A percentile compares a stretch with the other conserved stretches of the same genome.
These are phyloP conservation scores for Brachylomia viminalis DNA, from an alignment of 2,888 invertebrate species.

Conservation along the genomic window DNA sequence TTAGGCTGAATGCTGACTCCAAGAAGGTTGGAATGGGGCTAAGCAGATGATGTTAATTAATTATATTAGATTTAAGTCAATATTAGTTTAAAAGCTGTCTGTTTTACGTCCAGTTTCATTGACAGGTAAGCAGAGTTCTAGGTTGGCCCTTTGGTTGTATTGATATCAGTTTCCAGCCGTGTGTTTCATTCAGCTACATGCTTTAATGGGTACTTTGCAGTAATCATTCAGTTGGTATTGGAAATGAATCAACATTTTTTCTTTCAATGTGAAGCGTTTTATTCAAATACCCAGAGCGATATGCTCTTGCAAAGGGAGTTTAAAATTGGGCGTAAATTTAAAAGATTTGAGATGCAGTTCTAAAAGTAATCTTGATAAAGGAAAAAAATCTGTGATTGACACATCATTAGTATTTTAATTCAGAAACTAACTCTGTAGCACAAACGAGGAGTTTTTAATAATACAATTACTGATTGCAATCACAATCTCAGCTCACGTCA, in stretches of 20 bases:
- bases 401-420: not conserved
- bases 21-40: not conserved
- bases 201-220: not conserved
- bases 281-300: not conserved
- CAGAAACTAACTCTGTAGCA: not conserved
- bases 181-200: not conserved
- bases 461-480: not conserved
- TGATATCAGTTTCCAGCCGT: too few species aligned
- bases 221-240: not conserved
- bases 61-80: not conserved
- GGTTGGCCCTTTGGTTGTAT: not conserved
- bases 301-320: not conserved
- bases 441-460: not conserved
- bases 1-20: not conserved
- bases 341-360: not conserved
- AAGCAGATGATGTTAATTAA: not conserved
- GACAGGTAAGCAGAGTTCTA: not conserved
- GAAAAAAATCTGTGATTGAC: not conserved
- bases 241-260: not conserved
- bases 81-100: not conserved
- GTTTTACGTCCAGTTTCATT: not conserved
- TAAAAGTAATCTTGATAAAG: not conserved
- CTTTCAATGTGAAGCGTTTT: not conserved
- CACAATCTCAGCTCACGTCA: not conserved
- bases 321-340: too few species aligned